Evolutionary conservation across 2,888 invertebrate genomes (phyloP), one percentile per base, ranked within the genome.

Genomic region (Calliphora vomitoria): DNA sequence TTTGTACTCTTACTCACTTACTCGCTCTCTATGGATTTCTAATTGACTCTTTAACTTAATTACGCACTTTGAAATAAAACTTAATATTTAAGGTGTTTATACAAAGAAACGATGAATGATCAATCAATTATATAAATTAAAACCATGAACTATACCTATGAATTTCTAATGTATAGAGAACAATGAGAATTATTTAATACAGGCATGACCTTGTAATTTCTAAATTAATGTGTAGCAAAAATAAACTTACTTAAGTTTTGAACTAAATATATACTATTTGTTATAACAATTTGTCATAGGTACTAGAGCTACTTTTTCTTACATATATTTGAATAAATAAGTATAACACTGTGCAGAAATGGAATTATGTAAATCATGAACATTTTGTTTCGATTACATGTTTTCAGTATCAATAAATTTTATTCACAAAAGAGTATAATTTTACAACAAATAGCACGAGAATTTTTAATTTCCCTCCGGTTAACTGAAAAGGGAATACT

Each of bases 31-130:
- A 13, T 15, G 4, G 15, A 55, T 78, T 10, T 41, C 64, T 58
- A 66, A 10, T 31, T 53, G 10, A 11, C 25, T 64, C 15, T 41
- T 44, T 60, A 4, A 35, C n/a, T 58, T 79, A 79, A 87, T 78
- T 87, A 87, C 87, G 87, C 84, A 87, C 60, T 84, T 78, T 47
- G 4, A 64, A 69, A 15, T 76, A 71, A 75, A 38, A 20, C n/a
- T 47, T 13, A 13, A n/a, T 47, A 13, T 25, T 47, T 20, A n/a
- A 44, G 11, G 31, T n/a, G 18, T 44, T 20, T 15, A 55, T 35
- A 38, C 20, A 38, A 50, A 25, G 10, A 13, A 53, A 35, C 11
- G 50, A 50, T 50, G 11, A 25, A 35, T 71, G 13, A 25, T 60
- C 31, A 2, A 41, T 44, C 13, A 15, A 31, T 13, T 35, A 35